Percentiles rank a stretch among this genome's conserved stretches.
Evolutionary conservation across 2,797 vertebrate genomes (phyloP).

Genomic region (Hybognathus amarus): DNA sequence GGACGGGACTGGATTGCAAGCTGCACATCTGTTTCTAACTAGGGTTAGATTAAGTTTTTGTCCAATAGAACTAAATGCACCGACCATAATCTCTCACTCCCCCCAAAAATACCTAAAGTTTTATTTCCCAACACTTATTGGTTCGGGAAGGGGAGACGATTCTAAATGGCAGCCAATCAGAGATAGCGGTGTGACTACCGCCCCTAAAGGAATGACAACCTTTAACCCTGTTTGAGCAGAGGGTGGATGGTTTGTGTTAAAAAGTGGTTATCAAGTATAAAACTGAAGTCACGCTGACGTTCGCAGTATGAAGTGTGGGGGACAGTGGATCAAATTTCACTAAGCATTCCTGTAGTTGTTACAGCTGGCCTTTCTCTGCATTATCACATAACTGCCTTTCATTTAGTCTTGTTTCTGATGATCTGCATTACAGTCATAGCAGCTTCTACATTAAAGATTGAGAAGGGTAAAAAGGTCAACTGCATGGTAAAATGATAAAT

Average conservation of each 20-base stretch:
- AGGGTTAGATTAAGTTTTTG: neutral
- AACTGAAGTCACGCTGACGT: neutral
- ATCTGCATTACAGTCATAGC: neutral
- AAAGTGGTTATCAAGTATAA: neutral
- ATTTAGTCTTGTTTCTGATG: neutral
- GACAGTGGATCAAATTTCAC: slow-evolving; percentile 18
- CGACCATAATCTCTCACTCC: neutral
- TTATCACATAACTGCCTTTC: neutral
- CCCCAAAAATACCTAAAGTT: neutral
- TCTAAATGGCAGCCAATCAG: slow-evolving; percentile 13
- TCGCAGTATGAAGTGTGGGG: neutral
- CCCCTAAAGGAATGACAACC: neutral
- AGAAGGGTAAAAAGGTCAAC: neutral
- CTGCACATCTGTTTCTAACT: slow-evolving; percentile 34
- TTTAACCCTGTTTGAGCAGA: neutral
- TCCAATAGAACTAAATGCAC: slow-evolving; percentile 14
- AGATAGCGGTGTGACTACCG: neutral
- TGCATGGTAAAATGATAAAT: neutral
- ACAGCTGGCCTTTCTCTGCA: neutral
- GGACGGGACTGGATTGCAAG: slow-evolving; percentile 1
- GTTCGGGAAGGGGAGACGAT: neutral
- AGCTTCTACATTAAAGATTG: neutral
- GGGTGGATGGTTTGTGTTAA: neutral
- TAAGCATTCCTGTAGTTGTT: neutral
- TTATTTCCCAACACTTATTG: slow-evolving; percentile 10